Evolutionary conservation across 2,113 vertebrate genomes (phyloP), one percentile per base, ranked within the genome.

Genomic region (Tychaedon coryphoeus): DNA sequence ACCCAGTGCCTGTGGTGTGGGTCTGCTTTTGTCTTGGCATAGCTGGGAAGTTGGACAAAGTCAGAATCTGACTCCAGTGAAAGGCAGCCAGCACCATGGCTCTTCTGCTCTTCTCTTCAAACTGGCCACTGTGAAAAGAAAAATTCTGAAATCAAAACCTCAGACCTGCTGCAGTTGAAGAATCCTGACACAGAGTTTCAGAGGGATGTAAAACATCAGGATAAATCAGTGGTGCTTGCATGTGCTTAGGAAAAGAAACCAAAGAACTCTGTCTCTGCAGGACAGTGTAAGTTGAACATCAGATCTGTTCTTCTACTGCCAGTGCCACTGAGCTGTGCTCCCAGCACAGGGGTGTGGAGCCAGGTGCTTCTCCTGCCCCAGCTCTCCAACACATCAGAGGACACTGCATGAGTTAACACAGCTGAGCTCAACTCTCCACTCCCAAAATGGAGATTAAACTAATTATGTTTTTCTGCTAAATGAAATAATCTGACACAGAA

Each of bases 51-150:
- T 2, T 28, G 31, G 43, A 34, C 45, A 48, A 31, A 31, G 40
- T 45, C 34, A 79, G 51, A 34, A 16, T 18, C 9, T 60, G 45
- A 43, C 45, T 43, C 19, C n/a, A 50, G 38, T 24, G 62, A 50
- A 60, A 65, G 31, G 50, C 53, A 91, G 34, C 38, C 88, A 58
- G 14, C 50, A 60, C 31, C 19, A 1, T 7, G 31, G 20, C 50
- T 88, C 7, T 43, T 70, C 78, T 75, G 38, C 28, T 54, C 34
- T 33, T 61, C 45, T 57, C 71, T 70, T 64, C 17, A 12, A 18
- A 15, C 34, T 58, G n/a, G 12, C 50, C 38, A 0, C 54, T 79
- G n/a, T 38, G 20, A 38, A 19, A 20, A 42, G 8, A 2, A 0
- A 38, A 23, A 70, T 64, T 74, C 48, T 88, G 43, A 42, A 74